Conservation (phyloP, 2,888 invertebrate genomes). For the Drosophila peninsularis region DNA sequence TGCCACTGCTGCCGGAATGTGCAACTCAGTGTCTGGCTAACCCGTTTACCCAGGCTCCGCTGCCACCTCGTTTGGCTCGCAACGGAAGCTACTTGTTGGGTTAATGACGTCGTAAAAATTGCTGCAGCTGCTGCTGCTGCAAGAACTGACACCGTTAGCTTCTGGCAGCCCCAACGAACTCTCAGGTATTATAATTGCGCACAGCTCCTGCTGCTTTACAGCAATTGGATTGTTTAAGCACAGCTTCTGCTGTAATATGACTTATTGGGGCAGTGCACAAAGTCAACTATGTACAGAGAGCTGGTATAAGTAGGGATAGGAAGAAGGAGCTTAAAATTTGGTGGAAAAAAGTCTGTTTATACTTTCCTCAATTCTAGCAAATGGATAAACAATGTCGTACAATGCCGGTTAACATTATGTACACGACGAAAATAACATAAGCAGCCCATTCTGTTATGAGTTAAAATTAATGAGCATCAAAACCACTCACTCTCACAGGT, state of each 20-base stretch:
- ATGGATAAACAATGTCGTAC: not conserved
- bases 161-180: conserved; percentile 19
- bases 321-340: not conserved
- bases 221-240: conserved; percentile 12
- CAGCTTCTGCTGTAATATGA: conserved; percentile 8
- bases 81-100: conserved; percentile 70
- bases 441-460: not conserved
- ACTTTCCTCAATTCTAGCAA: not conserved
- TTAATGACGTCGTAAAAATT: conserved; percentile 72
- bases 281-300: not conserved
- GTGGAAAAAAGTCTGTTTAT: too few relatives aligned
- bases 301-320: not conserved
- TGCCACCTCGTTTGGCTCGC: conserved; percentile 28
- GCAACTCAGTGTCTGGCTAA: conserved; percentile 49
- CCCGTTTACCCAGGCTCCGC: conserved; percentile 41
- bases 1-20: conserved; percentile 40
- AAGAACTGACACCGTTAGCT: conserved; percentile 49
- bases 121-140: conserved; percentile 47
- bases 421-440: not conserved
- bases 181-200: conserved; percentile 49
- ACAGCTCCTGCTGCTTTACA: conserved; percentile 11
- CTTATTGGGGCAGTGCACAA: not conserved
- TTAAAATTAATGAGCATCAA: not conserved
- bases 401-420: not conserved
- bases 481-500: not conserved